Conservation (phyloP, 1,140 invertebrate genomes). For the Ladona fulva region DNA sequence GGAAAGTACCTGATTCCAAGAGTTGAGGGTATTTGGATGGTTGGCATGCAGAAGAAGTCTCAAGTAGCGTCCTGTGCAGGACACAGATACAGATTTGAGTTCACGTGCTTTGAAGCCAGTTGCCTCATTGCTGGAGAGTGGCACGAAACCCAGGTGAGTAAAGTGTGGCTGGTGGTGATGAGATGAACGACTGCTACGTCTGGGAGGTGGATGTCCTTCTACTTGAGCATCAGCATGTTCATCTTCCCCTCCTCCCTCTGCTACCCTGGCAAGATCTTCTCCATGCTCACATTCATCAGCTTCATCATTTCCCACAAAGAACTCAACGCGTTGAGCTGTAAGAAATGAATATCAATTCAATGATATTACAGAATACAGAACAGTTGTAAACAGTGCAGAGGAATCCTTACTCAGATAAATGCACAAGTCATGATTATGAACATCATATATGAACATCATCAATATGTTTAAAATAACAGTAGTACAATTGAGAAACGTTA, state of each 20-base stretch:
- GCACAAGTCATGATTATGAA: too few species aligned
- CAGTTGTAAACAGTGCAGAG: too few species aligned
- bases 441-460: too few species aligned
- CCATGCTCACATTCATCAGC: slow-evolving; percentile 30
- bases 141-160: slow-evolving; percentile 69
- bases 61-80: slow-evolving; percentile 68
- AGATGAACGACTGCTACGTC: slow-evolving; percentile 28
- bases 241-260: slow-evolving; percentile 35
- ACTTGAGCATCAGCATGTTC: slow-evolving; percentile 33
- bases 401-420: too few species aligned
- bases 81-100: slow-evolving; percentile 71
- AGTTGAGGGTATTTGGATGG: slow-evolving; percentile 62
- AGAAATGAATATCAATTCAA: background rate
- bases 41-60: slow-evolving; percentile 78
- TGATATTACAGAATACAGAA: too few species aligned
- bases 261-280: slow-evolving; percentile 29
- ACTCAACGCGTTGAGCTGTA: slow-evolving; percentile 12
- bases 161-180: slow-evolving; percentile 38
- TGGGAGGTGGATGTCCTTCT: slow-evolving; percentile 33
- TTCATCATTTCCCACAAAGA: slow-evolving; percentile 41
- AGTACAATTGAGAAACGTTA: too few species aligned
- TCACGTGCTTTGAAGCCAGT: slow-evolving; percentile 77
- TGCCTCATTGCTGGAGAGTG: slow-evolving; percentile 67
- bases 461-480: too few species aligned
- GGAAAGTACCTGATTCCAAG: slow-evolving; percentile 64